phyloP scores from a whole-genome alignment of 2,797 vertebrate species.

The Lepidocolaptes lacrymiger region DNA sequence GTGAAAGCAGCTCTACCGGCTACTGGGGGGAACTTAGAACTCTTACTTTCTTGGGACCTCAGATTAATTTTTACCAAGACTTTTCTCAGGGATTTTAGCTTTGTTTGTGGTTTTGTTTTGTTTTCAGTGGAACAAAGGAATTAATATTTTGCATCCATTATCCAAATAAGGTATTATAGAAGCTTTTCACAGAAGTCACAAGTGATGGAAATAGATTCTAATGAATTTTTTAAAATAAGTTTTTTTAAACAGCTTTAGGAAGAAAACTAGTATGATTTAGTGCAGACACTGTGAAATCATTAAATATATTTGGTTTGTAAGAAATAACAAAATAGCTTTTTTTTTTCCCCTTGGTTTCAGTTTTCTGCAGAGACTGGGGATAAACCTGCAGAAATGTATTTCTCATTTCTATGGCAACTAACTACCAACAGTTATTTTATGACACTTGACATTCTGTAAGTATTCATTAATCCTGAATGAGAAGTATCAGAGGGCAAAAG shows the following conservation, averaged over 20 bases:
- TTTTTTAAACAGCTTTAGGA: background rate
- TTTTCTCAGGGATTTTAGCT: background rate
- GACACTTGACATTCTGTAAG: background rate
- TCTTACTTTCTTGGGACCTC: background rate
- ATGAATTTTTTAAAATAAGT: fast-evolving
- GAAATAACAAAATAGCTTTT: background rate
- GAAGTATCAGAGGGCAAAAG: background rate
- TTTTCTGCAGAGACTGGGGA: background rate
- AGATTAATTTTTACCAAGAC: background rate
- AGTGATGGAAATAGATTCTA: background rate
- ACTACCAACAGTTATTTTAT: background rate
- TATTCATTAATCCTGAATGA: background rate
- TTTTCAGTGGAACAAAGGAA: background rate
- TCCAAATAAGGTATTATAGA: background rate
- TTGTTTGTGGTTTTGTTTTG: background rate
- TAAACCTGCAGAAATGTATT: background rate
- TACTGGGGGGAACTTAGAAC: background rate
- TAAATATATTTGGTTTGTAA: background rate
- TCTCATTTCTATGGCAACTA: background rate
- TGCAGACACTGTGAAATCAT: background rate
- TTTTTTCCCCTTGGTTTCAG: background rate
- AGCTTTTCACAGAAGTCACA: background rate
- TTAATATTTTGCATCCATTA: background rate
- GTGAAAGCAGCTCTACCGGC: background rate
- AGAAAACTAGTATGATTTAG: background rate